Evolutionary conservation across 2,113 vertebrate species (phyloP).

Genomic region (Catharus fuscescens): DNA sequence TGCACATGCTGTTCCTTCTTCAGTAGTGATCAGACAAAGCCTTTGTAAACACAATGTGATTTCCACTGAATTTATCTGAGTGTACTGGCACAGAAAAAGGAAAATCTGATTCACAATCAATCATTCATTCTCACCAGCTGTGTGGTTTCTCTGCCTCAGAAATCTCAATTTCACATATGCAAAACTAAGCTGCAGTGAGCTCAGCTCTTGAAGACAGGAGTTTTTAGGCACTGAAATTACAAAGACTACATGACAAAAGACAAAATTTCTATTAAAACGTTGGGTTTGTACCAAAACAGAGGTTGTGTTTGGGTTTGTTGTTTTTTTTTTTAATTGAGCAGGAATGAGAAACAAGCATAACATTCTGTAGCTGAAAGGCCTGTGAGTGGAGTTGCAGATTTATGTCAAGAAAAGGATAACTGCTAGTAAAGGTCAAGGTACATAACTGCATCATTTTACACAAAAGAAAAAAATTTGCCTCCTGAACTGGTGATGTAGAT

Average conservation of each 20-base stretch:
- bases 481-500: neutral
- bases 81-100: neutral
- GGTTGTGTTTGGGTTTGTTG: neutral
- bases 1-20: neutral
- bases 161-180: conserved; percentile 5
- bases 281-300: neutral
- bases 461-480: neutral
- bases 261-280: neutral
- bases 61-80: neutral
- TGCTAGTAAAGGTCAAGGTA: neutral
- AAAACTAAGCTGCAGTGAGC: neutral
- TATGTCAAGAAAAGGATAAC: neutral
- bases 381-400: neutral
- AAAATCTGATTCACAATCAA: conserved; percentile 29
- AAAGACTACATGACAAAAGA: neutral
- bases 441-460: neutral
- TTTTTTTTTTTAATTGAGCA: neutral
- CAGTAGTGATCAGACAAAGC: neutral
- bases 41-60: neutral
- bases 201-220: neutral
- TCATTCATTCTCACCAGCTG: conserved; percentile 21
- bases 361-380: neutral
- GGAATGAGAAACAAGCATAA: neutral
- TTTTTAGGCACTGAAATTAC: neutral
- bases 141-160: neutral